Evolutionary conservation across 2,113 vertebrate genomes (phyloP).

Genomic region (Panthera tigris): DNA sequence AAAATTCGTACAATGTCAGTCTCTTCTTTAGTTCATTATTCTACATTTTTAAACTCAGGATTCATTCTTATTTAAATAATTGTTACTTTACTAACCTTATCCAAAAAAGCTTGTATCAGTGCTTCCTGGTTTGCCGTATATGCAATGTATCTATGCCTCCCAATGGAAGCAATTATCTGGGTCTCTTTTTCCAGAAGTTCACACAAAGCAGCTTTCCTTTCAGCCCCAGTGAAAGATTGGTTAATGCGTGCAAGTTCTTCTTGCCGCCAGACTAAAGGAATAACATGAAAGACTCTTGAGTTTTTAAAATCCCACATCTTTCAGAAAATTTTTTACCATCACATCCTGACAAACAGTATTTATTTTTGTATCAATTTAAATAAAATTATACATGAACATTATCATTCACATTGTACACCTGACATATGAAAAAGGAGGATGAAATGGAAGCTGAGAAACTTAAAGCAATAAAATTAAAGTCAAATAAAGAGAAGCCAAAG

Average conservation of each 20-base stretch:
- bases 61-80: conserved; percentile 43
- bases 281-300: conserved; percentile 33
- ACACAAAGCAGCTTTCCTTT: conserved; percentile 92
- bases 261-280: conserved; percentile 89
- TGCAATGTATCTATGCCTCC: conserved; percentile 83
- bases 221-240: conserved; percentile 84
- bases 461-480: conserved; percentile 4
- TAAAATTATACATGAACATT: conserved; percentile 27
- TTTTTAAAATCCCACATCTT: conserved; percentile 46
- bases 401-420: neutral
- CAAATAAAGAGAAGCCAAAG: neutral
- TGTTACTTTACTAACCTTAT: conserved; percentile 89
- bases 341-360: conserved; percentile 12
- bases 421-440: neutral
- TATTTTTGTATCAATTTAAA: conserved; percentile 42
- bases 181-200: conserved; percentile 92
- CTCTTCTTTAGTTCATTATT: conserved; percentile 30
- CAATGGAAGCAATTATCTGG: conserved; percentile 89
- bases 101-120: conserved; percentile 84
- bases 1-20: conserved; percentile 47
- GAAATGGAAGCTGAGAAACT: neutral
- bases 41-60: conserved; percentile 31
- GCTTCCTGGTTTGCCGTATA: conserved; percentile 81
- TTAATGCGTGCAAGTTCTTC: conserved; percentile 88
- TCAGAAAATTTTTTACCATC: conserved; percentile 47